phyloP scores from a whole-genome alignment of 2,888 invertebrate species.

The Aphidius colemani region DNA sequence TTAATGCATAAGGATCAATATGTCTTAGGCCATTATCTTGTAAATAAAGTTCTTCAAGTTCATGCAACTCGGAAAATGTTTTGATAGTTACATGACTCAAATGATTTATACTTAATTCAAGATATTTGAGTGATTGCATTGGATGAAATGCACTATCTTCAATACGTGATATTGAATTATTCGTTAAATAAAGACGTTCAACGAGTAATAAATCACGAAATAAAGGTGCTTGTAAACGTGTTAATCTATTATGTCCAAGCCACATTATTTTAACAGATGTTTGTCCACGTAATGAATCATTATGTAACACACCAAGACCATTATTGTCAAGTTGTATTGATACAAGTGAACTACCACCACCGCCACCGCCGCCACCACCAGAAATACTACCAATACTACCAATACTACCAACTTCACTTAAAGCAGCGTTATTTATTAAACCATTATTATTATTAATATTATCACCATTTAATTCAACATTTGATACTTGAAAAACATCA shows the following conservation, averaged over 20 bases:
- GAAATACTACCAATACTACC: no score
- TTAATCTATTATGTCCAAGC: constrained; percentile 81
- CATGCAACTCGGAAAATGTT: constrained; percentile 78
- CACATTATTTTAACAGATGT: constrained; percentile 87
- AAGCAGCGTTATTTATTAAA: constrained; percentile 30
- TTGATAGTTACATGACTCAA: constrained; percentile 72
- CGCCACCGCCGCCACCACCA: constrained; percentile 6
- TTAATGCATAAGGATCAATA: constrained; percentile 76
- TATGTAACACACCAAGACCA: constrained; percentile 74
- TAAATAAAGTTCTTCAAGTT: constrained; percentile 80
- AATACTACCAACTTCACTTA: no score
- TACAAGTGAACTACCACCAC: constrained; percentile 65
- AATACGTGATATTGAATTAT: constrained; percentile 81
- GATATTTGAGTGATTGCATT: constrained; percentile 75
- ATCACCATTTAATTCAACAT: constrained; percentile 36
- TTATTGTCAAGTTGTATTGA: constrained; percentile 84
- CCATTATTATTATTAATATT: no score
- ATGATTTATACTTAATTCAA: constrained; percentile 81
- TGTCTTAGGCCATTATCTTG: constrained; percentile 74
- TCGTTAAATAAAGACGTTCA: constrained; percentile 79
- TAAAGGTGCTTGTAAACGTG: constrained; percentile 72
- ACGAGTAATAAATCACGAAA: constrained; percentile 80
- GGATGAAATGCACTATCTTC: constrained; percentile 81
- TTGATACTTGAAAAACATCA: constrained; percentile 77
- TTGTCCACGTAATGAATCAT: constrained; percentile 79